A percentile compares a stretch with the other conserved stretches of the same genome.
Conservation (phyloP, 2,888 invertebrate genomes). For the Caenorhabditis drosophilae region DNA sequence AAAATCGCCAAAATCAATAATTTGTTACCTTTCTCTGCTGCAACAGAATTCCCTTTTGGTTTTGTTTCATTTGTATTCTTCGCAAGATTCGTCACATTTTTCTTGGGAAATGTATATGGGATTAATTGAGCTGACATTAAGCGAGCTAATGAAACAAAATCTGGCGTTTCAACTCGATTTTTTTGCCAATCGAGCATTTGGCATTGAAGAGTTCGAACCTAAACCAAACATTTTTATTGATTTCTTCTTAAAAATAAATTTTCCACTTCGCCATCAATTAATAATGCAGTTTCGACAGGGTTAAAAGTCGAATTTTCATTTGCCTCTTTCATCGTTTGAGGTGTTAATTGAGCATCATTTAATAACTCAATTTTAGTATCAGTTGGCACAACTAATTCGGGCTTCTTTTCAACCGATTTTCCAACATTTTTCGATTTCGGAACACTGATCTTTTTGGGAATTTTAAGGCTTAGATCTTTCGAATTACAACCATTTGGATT, state of each 20-base stretch:
- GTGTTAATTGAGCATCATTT: too few relatives aligned
- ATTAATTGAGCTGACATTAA: too few relatives aligned
- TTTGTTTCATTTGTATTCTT: neutral
- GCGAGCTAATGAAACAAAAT: slow-evolving; percentile 16
- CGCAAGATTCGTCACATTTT: neutral
- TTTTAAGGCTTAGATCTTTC: slow-evolving; percentile 1
- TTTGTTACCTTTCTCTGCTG: neutral
- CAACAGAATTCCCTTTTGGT: neutral
- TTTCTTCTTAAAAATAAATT: slow-evolving; percentile 6
- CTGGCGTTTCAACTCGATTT: slow-evolving; percentile 13
- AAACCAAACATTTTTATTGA: slow-evolving; percentile 14
- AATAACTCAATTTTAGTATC: too few relatives aligned
- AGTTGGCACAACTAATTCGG: neutral
- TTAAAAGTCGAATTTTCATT: neutral
- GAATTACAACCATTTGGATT: slow-evolving; percentile 20
- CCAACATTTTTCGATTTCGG: slow-evolving; percentile 4
- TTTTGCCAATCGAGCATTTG: slow-evolving; percentile 19
- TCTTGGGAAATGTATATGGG: too few relatives aligned
- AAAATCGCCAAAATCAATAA: too few relatives aligned
- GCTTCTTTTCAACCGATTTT: neutral
- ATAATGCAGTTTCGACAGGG: neutral
- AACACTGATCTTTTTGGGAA: neutral
- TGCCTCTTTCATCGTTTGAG: neutral
- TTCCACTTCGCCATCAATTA: neutral
- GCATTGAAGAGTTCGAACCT: slow-evolving; percentile 23